These are phyloP conservation scores for Choreutis nemorana DNA, from an alignment of 2,888 invertebrate genomes.

Conservation along the genomic window DNA sequence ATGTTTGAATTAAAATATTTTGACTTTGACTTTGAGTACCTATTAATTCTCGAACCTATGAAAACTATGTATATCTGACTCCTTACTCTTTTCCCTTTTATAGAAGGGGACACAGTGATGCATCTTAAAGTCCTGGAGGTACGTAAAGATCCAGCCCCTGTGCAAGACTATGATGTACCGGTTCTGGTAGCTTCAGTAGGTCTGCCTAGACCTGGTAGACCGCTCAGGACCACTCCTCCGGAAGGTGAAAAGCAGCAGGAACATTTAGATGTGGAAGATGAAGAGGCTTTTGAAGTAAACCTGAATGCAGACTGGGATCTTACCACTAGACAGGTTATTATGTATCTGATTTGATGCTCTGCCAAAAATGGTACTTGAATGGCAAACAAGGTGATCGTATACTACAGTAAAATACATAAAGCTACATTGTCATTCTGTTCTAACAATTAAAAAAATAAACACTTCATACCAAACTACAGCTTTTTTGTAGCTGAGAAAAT, in stretches of 20 bases:
- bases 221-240: slow-evolving; percentile 18
- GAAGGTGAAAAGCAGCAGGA: slow-evolving; percentile 29
- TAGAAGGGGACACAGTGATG: slow-evolving; percentile 87
- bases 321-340: slow-evolving; percentile 85
- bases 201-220: slow-evolving; percentile 44
- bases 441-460: too few species aligned
- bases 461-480: too few species aligned
- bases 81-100: slow-evolving; percentile 1
- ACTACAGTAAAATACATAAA: too few species aligned
- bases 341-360: too few species aligned
- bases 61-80: too few species aligned
- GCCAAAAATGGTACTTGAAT: too few species aligned
- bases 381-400: too few species aligned
- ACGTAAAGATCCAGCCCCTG: slow-evolving; percentile 80
- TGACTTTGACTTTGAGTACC: too few species aligned
- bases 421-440: too few species aligned
- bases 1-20: too few species aligned
- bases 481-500: too few species aligned
- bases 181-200: slow-evolving; percentile 71
- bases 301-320: slow-evolving; percentile 85
- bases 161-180: slow-evolving; percentile 91
- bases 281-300: slow-evolving; percentile 56
- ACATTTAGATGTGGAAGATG: slow-evolving; percentile 65
- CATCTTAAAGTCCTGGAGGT: slow-evolving; percentile 88
- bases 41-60: too few species aligned